Percentiles rank a stretch among this genome's conserved stretches.
Evolutionary conservation across 2,797 vertebrate genomes (phyloP).

Genomic region (Thripadectes ignobilis): DNA sequence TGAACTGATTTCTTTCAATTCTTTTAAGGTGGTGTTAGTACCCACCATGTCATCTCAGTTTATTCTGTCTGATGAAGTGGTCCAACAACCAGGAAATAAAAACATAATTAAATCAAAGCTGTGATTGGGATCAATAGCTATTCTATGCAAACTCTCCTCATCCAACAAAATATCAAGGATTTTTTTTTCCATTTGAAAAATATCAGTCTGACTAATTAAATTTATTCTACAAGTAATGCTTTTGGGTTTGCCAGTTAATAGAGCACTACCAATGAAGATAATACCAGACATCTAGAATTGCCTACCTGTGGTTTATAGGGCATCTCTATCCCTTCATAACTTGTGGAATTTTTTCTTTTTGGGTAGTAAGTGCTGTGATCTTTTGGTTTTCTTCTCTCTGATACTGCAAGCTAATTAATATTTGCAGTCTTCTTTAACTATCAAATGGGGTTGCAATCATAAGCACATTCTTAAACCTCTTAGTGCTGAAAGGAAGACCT

Average conservation of each 20-base stretch:
- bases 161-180: background rate
- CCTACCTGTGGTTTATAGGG: background rate
- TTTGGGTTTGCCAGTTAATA: background rate
- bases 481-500: slow-evolving; percentile 50
- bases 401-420: slow-evolving; percentile 42
- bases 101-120: background rate
- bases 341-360: background rate
- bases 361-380: background rate
- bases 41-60: accelerated
- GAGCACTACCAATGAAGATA: background rate
- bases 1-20: background rate
- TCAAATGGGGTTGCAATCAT: slow-evolving; percentile 38
- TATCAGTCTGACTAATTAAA: background rate
- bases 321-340: background rate
- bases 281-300: background rate
- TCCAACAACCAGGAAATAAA: background rate
- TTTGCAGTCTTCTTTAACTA: slow-evolving; percentile 5
- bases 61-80: background rate
- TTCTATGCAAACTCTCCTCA: background rate
- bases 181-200: background rate
- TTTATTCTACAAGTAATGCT: background rate
- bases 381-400: background rate
- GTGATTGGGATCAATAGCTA: background rate
- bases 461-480: slow-evolving; percentile 64
- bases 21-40: background rate